phyloP scores from a whole-genome alignment of 2,888 invertebrate species.

The Monochamus alternatus region DNA sequence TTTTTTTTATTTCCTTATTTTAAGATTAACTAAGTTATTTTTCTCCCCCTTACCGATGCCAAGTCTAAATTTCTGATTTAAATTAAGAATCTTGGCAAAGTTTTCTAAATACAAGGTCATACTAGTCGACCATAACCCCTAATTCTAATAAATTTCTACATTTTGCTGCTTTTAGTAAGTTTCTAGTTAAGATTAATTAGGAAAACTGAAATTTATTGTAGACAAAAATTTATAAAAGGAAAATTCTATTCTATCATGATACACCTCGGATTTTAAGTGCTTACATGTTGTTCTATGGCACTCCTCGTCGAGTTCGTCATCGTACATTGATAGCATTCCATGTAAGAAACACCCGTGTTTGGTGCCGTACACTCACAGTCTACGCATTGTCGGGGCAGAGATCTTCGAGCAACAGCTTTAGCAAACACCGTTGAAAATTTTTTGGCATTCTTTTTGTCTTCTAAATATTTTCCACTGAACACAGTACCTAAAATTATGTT shows the following conservation, averaged over 20 bases:
- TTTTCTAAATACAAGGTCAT: too few species aligned
- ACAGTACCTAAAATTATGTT: conserved; percentile 72
- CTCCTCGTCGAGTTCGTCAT: conserved; percentile 51
- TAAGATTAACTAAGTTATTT: neutral
- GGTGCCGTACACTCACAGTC: conserved; percentile 81
- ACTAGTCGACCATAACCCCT: too few species aligned
- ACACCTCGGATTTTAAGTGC: conserved; percentile 13
- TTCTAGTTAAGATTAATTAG: too few species aligned
- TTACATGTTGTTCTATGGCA: conserved; percentile 55
- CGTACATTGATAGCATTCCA: conserved; percentile 78
- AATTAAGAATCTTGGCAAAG: neutral
- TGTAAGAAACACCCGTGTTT: conserved; percentile 77
- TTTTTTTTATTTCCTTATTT: neutral
- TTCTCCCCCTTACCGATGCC: neutral
- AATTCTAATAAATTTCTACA: neutral
- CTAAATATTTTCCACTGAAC: conserved; percentile 77
- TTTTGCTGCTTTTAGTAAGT: neutral
- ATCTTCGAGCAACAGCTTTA: conserved; percentile 78
- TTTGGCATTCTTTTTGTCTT: conserved; percentile 75
- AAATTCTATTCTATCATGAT: neutral
- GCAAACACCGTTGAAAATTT: conserved; percentile 80
- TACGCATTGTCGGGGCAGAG: conserved; percentile 76
- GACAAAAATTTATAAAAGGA: too few species aligned
- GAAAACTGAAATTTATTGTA: too few species aligned
- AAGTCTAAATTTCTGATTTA: neutral